A percentile compares a stretch with the other conserved stretches of the same genome.
phyloP scores from a whole-genome alignment of 1,140 invertebrate genomes.

The Papilio glaucus region DNA sequence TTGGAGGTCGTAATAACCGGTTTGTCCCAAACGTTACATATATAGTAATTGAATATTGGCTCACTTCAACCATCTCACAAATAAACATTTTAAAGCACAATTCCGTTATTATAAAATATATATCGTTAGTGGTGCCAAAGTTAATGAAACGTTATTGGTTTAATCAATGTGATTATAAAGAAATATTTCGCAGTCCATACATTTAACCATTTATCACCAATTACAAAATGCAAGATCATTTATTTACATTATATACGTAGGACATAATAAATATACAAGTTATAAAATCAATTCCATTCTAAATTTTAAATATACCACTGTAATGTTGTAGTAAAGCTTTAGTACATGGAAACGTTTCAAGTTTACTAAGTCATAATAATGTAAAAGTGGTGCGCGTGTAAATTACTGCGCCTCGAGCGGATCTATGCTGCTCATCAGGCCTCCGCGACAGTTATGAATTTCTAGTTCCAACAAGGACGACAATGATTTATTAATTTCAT shows the following conservation, averaged over 20 bases:
- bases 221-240: no score
- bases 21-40: no score
- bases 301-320: neutral
- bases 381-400: conserved; percentile 12
- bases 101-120: no score
- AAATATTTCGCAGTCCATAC: no score
- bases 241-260: neutral
- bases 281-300: neutral
- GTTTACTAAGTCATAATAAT: conserved; percentile 22
- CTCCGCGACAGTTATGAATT: conserved; percentile 20
- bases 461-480: conserved; percentile 15
- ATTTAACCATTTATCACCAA: no score
- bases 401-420: neutral
- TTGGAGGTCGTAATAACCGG: no score
- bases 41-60: no score
- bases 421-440: conserved; percentile 10
- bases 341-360: neutral
- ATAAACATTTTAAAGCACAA: no score
- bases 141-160: no score
- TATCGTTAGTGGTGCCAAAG: no score
- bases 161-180: no score
- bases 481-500: conserved; percentile 25
- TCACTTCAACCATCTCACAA: no score
- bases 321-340: neutral
- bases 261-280: neutral